phyloP scores from a whole-genome alignment of 2,113 vertebrate species.

The Dromaius novaehollandiae region DNA sequence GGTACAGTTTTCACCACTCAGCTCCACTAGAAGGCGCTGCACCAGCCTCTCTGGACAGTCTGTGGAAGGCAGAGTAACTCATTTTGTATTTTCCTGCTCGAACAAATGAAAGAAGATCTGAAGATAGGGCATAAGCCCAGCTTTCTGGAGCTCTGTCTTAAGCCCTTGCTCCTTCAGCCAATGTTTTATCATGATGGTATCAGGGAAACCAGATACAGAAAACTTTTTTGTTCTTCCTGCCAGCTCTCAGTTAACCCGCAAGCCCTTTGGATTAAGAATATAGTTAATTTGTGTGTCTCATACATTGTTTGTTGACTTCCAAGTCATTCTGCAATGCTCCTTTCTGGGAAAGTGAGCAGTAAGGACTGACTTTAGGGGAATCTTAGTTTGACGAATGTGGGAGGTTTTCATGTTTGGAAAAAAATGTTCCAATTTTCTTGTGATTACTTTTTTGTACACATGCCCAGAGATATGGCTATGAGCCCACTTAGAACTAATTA shows the following conservation, averaged over 20 bases:
- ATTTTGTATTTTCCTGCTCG: neutral
- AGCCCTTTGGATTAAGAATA: neutral
- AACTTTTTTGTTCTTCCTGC: constrained; percentile 9
- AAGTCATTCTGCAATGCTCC: neutral
- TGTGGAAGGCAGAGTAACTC: neutral
- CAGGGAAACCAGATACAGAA: neutral
- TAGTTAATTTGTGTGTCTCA: neutral
- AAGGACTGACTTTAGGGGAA: neutral
- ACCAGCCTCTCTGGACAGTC: neutral
- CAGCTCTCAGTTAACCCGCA: neutral
- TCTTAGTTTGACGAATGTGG: neutral
- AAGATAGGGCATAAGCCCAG: neutral
- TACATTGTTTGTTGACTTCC: neutral
- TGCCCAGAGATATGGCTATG: neutral
- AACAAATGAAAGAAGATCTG: neutral
- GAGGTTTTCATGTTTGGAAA: neutral
- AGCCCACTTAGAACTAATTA: constrained; percentile 1
- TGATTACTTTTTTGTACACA: constrained; percentile 39
- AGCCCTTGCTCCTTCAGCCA: constrained; percentile 5
- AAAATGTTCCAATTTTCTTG: constrained; percentile 9
- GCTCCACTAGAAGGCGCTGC: fast-evolving
- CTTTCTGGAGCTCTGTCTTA: neutral
- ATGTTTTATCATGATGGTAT: neutral
- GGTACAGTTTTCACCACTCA: fast-evolving
- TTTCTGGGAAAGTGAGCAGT: constrained; percentile 24